Evolutionary conservation across 2,113 vertebrate species (phyloP).

Genomic region (Hemibagrus wyckioides): DNA sequence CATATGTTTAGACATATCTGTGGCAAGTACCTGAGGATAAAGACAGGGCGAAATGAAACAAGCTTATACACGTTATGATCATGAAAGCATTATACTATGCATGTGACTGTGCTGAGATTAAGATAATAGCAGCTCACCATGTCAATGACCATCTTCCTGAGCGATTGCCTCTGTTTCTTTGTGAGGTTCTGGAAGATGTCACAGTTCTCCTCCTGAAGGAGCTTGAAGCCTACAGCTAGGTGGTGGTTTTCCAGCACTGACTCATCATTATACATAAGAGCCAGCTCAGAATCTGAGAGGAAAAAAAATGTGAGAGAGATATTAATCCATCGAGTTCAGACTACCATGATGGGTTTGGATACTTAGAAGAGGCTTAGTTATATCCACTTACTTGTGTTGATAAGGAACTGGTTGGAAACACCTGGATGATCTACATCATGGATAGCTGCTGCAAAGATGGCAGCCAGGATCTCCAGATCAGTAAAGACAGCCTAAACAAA

Average conservation of each 20-base stretch:
- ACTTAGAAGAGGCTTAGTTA: background rate
- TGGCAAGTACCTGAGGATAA: slow-evolving; percentile 86
- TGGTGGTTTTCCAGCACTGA: slow-evolving; percentile 98
- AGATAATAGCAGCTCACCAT: slow-evolving; percentile 76
- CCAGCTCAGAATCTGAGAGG: slow-evolving; percentile 90
- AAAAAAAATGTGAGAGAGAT: background rate
- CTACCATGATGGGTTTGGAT: background rate
- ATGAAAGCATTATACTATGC: background rate
- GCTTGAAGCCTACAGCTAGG: slow-evolving; percentile 94
- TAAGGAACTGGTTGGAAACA: slow-evolving; percentile 97
- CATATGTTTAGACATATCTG: slow-evolving; percentile 99
- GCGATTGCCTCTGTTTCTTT: slow-evolving; percentile 95
- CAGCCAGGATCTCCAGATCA: slow-evolving; percentile 95
- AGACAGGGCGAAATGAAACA: background rate
- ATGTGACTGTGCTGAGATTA: background rate
- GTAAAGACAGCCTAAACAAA: slow-evolving; percentile 90
- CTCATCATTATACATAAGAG: slow-evolving; percentile 97
- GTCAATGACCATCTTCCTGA: slow-evolving; percentile 98
- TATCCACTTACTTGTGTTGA: slow-evolving; percentile 92
- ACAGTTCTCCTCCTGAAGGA: slow-evolving; percentile 96
- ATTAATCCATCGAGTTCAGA: background rate
- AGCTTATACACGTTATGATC: background rate
- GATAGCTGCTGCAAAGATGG: slow-evolving; percentile 96
- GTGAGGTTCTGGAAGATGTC: slow-evolving; percentile 98
- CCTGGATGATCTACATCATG: slow-evolving; percentile 98